phyloP scores from a whole-genome alignment of 2,888 invertebrate species.

The Megaustenia siamemsis region DNA sequence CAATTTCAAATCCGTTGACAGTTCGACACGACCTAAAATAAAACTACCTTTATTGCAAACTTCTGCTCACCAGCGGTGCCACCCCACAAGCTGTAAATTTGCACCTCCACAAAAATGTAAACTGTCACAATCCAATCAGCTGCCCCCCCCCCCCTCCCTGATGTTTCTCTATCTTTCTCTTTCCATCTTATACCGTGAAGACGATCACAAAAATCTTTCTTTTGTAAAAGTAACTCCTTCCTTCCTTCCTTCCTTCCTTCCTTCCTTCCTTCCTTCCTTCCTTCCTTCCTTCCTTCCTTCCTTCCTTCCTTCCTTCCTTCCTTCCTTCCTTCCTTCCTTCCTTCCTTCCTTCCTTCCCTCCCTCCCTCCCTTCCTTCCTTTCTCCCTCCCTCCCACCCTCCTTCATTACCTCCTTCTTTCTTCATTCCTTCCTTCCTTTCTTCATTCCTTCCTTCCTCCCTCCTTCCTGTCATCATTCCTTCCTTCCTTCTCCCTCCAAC shows the following conservation, averaged over 20 bases:
- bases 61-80: too few relatives aligned
- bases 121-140: too few relatives aligned
- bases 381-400: neutral
- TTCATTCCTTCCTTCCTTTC: neutral
- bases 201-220: too few relatives aligned
- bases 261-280: neutral
- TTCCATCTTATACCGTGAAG: too few relatives aligned
- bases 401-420: neutral
- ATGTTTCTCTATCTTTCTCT: too few relatives aligned
- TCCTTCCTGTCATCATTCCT: neutral
- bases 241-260: neutral
- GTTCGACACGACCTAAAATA: too few relatives aligned
- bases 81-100: too few relatives aligned
- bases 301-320: neutral
- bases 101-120: too few relatives aligned
- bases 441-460: neutral
- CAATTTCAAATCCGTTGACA: too few relatives aligned
- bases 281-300: neutral
- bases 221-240: too few relatives aligned
- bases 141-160: too few relatives aligned
- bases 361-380: neutral
- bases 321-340: neutral
- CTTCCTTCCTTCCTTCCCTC: neutral
- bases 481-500: neutral
- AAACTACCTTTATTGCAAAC: too few relatives aligned